phyloP scores from a whole-genome alignment of 1,140 invertebrate genomes.

The Dreissena rostriformis region DNA sequence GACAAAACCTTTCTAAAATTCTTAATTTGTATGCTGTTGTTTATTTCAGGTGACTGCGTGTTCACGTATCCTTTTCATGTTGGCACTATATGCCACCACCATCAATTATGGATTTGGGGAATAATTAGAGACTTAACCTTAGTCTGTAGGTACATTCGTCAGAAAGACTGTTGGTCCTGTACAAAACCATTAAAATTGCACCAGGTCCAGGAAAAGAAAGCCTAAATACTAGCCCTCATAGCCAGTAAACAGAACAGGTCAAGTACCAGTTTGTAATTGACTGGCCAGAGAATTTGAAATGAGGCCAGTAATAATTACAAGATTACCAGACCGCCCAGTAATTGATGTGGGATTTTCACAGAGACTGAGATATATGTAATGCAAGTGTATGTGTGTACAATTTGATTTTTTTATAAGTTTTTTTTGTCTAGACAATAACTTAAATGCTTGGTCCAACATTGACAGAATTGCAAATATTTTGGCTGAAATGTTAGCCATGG shows the following conservation, averaged over 20 bases:
- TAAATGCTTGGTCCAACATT: too few relatives aligned
- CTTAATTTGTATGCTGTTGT: slow-evolving; percentile 22
- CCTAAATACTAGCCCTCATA: neutral
- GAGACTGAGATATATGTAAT: too few relatives aligned
- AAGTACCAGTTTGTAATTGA: too few relatives aligned
- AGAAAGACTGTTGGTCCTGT: neutral
- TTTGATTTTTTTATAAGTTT: too few relatives aligned
- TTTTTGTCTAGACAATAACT: too few relatives aligned
- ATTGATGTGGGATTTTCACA: too few relatives aligned
- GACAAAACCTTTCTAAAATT: neutral
- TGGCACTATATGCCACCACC: neutral
- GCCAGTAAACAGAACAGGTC: neutral
- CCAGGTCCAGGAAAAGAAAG: neutral
- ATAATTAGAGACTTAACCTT: neutral
- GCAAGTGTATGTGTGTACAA: too few relatives aligned
- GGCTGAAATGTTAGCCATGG: too few relatives aligned
- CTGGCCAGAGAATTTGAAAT: too few relatives aligned
- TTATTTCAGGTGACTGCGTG: slow-evolving; percentile 71
- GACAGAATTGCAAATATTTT: too few relatives aligned
- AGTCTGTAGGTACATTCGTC: neutral
- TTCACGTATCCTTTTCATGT: slow-evolving; percentile 71
- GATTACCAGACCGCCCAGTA: too few relatives aligned
- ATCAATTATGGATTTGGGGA: neutral
- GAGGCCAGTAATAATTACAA: too few relatives aligned
- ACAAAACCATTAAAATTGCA: neutral